These are phyloP conservation scores for Siphonodentalium dalli DNA, from an alignment of 2,888 invertebrate genomes.

Conservation along the genomic window DNA sequence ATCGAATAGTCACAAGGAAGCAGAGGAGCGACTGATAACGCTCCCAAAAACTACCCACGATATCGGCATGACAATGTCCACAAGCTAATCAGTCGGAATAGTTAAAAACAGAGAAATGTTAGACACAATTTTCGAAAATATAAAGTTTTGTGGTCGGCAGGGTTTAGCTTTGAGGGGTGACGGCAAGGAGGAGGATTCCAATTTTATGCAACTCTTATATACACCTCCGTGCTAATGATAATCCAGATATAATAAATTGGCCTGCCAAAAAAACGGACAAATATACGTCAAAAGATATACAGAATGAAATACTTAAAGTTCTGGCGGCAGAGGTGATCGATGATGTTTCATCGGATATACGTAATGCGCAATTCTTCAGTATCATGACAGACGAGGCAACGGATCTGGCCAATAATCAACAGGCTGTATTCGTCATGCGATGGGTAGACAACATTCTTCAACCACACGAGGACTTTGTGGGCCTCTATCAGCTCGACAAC, in stretches of 20 bases:
- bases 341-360: constrained; percentile 15
- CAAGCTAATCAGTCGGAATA: constrained; percentile 16
- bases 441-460: constrained; percentile 26
- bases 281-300: constrained; percentile 32
- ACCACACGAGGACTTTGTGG: constrained; percentile 34
- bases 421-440: constrained; percentile 31
- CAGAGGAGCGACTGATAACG: constrained; percentile 17
- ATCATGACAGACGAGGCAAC: constrained; percentile 35
- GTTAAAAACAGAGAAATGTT: constrained; percentile 20
- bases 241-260: constrained; percentile 19
- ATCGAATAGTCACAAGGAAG: constrained; percentile 24
- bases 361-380: constrained; percentile 15
- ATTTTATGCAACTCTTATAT: constrained; percentile 30
- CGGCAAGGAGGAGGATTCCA: constrained; percentile 22
- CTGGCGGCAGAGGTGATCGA: constrained; percentile 27
- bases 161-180: constrained; percentile 28
- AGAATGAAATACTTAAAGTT: constrained; percentile 32
- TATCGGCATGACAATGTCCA: constrained; percentile 18
- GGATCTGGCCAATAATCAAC: constrained; percentile 33
- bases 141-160: constrained; percentile 27
- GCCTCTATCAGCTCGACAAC: constrained; percentile 22
- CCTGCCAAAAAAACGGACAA: constrained; percentile 26
- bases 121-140: constrained; percentile 22
- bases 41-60: constrained; percentile 11
- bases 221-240: constrained; percentile 19